Percentiles rank a stretch among this genome's conserved stretches.
These are phyloP conservation scores for Rhincodon typus DNA, from an alignment of 2,797 vertebrate species.

Conservation along the genomic window DNA sequence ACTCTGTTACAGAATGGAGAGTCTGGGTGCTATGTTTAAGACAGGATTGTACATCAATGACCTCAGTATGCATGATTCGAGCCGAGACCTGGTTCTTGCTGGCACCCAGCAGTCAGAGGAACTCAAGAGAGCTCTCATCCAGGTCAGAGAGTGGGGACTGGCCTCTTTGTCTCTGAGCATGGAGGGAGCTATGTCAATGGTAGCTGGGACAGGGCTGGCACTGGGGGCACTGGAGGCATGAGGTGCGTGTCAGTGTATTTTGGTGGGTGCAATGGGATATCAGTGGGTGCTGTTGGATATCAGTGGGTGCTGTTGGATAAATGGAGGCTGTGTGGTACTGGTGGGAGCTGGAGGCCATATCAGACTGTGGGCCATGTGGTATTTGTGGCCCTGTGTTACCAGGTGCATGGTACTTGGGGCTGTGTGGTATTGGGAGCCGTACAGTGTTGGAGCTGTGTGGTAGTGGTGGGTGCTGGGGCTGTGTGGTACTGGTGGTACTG, in stretches of 20 bases:
- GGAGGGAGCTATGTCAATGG: background rate
- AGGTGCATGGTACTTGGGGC: too few relatives aligned
- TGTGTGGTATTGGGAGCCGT: too few relatives aligned
- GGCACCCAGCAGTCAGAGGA: constrained; percentile 66
- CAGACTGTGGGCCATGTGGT: too few relatives aligned
- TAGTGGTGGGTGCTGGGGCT: too few relatives aligned
- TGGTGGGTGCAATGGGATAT: too few relatives aligned
- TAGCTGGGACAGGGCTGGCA: background rate
- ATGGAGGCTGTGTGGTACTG: too few relatives aligned
- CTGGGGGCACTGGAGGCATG: background rate
- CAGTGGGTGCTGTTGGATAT: background rate
- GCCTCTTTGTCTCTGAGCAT: background rate
- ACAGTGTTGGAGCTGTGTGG: too few relatives aligned
- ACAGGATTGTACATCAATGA: constrained; percentile 67
- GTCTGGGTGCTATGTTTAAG: constrained; percentile 64
- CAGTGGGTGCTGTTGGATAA: background rate
- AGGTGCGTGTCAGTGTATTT: too few relatives aligned
- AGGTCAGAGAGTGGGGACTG: constrained; percentile 48
- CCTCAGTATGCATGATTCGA: constrained; percentile 68
- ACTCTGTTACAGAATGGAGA: constrained; percentile 59
- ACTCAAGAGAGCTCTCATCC: constrained; percentile 65
- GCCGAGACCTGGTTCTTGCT: constrained; percentile 64
- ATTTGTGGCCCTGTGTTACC: too few relatives aligned
- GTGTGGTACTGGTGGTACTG: too few relatives aligned
- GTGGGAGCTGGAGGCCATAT: too few relatives aligned